These are phyloP conservation scores for Hypena proboscidalis DNA, from an alignment of 2,888 invertebrate genomes.

Conservation along the genomic window DNA sequence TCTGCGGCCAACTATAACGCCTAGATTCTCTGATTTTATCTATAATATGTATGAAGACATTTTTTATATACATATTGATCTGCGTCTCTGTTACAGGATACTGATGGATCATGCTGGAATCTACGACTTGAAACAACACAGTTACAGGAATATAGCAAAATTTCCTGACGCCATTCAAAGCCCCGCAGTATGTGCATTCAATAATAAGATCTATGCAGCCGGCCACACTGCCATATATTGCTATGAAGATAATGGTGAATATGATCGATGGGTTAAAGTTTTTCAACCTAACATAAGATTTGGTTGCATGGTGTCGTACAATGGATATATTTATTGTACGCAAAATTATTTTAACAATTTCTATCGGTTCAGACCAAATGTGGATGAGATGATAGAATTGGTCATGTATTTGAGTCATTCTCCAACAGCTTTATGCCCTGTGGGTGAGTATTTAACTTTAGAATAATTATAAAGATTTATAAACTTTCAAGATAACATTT, in stretches of 20 bases:
- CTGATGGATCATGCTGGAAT: constrained; percentile 59
- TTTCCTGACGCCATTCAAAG: constrained; percentile 70
- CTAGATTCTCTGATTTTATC: no score
- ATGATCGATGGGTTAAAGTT: constrained; percentile 56
- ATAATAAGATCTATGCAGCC: constrained; percentile 60
- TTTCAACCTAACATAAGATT: constrained; percentile 55
- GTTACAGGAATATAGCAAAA: constrained; percentile 58
- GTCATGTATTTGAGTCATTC: constrained; percentile 56
- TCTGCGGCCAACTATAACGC: no score
- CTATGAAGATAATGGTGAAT: constrained; percentile 53
- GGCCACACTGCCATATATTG: constrained; percentile 65
- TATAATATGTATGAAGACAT: no score
- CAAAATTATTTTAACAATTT: constrained; percentile 67
- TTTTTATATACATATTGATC: background rate
- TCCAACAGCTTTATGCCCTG: constrained; percentile 61
- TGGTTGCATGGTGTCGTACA: constrained; percentile 61
- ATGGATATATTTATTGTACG: constrained; percentile 66
- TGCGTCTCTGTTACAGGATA: constrained; percentile 59
- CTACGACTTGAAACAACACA: constrained; percentile 65
- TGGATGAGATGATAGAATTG: constrained; percentile 50
- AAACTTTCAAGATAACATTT: no score
- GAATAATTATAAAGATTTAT: background rate
- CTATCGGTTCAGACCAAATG: constrained; percentile 64
- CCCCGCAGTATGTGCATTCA: constrained; percentile 66
- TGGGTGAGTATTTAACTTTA: constrained; percentile 54